Evolutionary conservation across 2,888 invertebrate species (phyloP).

Genomic region (Drosophila sordidula): DNA sequence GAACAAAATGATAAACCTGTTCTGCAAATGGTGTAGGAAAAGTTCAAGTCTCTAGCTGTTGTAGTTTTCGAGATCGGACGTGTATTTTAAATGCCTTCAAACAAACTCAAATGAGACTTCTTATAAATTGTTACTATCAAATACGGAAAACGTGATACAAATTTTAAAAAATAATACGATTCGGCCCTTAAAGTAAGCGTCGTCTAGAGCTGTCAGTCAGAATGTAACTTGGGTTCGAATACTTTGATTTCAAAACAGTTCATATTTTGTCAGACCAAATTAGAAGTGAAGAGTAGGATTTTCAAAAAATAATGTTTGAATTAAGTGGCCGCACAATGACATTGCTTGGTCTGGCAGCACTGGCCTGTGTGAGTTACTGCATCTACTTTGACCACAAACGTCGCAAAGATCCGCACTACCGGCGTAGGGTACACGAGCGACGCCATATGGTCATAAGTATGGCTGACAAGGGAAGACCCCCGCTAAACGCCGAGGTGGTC

Average conservation of each 20-base stretch:
- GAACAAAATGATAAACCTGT: too few relatives aligned
- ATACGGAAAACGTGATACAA: too few relatives aligned
- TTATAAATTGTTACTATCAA: too few relatives aligned
- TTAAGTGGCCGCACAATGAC: neutral
- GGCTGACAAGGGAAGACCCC: neutral
- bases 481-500: slow-evolving; percentile 14
- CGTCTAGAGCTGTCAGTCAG: neutral
- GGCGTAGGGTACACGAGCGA: slow-evolving; percentile 8
- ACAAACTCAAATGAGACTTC: too few relatives aligned
- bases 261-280: slow-evolving; percentile 8
- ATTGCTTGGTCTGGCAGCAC: slow-evolving; percentile 15
- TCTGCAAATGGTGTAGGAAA: too few relatives aligned
- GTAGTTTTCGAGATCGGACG: too few relatives aligned
- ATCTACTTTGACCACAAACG: slow-evolving; percentile 36
- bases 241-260: neutral
- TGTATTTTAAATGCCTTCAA: too few relatives aligned
- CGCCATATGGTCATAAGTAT: neutral
- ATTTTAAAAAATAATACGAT: too few relatives aligned
- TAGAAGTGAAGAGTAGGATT: neutral
- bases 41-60: too few relatives aligned
- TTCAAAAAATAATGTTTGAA: slow-evolving; percentile 4
- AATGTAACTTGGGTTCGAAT: neutral
- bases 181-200: neutral
- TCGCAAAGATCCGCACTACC: slow-evolving; percentile 26
- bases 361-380: slow-evolving; percentile 31